A percentile compares a stretch with the other conserved stretches of the same genome.
Evolutionary conservation across 2,888 invertebrate species (phyloP).

Genomic region (Falcaria lacertinaria): DNA sequence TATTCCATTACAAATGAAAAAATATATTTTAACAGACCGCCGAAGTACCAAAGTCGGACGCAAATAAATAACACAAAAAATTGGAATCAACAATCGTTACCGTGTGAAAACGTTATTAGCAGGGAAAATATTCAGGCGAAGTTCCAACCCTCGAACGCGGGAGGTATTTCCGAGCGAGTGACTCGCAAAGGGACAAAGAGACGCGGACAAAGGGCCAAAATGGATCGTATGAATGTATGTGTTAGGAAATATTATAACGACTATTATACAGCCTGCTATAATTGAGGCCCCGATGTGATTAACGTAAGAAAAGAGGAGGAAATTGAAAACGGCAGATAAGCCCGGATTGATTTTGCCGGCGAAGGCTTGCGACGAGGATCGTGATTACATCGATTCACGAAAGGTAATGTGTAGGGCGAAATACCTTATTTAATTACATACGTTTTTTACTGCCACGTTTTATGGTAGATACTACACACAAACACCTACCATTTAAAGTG

Average conservation of each 20-base stretch:
- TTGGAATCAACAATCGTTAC: not conserved
- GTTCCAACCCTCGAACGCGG: constrained; percentile 15
- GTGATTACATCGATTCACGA: not conserved
- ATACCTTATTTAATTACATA: too few species aligned
- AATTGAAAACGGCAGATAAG: constrained; percentile 9
- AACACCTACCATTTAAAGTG: too few species aligned
- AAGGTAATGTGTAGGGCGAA: not conserved
- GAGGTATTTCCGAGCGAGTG: constrained; percentile 29
- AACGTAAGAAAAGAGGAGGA: constrained; percentile 12
- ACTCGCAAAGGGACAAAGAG: constrained; percentile 31
- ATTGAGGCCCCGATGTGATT: constrained; percentile 18
- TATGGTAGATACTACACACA: too few species aligned
- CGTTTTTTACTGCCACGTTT: too few species aligned
- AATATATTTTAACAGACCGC: constrained; percentile 14
- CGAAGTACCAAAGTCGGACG: not conserved
- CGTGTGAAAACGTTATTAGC: constrained; percentile 1
- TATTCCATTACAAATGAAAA: constrained; percentile 14
- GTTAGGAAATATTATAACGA: constrained; percentile 13
- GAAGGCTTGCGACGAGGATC: not conserved
- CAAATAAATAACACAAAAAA: not conserved
- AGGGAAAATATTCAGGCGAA: not conserved
- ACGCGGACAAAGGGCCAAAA: constrained; percentile 28
- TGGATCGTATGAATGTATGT: constrained; percentile 25
- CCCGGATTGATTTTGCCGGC: not conserved
- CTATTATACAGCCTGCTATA: constrained; percentile 13